These are phyloP conservation scores for Vireo griseus DNA, from an alignment of 2,797 vertebrate genomes.

Conservation along the genomic window DNA sequence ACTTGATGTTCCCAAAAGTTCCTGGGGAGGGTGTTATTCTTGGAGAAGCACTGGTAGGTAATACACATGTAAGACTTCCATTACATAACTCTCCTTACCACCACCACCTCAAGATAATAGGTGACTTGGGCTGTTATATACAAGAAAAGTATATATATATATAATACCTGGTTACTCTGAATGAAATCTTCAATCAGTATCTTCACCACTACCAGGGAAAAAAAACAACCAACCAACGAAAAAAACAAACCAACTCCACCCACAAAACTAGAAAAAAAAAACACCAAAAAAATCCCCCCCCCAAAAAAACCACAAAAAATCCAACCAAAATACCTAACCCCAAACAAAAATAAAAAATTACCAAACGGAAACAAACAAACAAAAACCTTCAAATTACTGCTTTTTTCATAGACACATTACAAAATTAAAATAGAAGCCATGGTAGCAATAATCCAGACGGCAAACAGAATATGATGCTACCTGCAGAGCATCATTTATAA, in stretches of 20 bases:
- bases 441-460: background rate
- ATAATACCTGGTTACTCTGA: background rate
- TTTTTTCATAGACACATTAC: background rate
- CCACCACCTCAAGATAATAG: background rate
- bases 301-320: background rate
- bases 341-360: background rate
- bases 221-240: background rate
- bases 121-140: background rate
- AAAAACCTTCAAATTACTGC: background rate
- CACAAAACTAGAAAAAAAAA: background rate
- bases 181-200: background rate
- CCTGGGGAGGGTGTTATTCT: rapidly evolving
- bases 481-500: background rate
- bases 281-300: background rate
- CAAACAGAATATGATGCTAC: background rate
- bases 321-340: background rate
- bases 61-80: background rate
- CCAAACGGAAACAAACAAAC: background rate
- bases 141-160: background rate
- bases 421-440: background rate
- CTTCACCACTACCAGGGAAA: rapidly evolving
- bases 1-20: background rate
- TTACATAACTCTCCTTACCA: background rate
- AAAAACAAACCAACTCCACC: background rate
- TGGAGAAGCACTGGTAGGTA: background rate